Percentiles rank a stretch among this genome's conserved stretches.
These are phyloP conservation scores for Didymodactylos carnosus DNA, from an alignment of 2,888 invertebrate species.

Conservation along the genomic window DNA sequence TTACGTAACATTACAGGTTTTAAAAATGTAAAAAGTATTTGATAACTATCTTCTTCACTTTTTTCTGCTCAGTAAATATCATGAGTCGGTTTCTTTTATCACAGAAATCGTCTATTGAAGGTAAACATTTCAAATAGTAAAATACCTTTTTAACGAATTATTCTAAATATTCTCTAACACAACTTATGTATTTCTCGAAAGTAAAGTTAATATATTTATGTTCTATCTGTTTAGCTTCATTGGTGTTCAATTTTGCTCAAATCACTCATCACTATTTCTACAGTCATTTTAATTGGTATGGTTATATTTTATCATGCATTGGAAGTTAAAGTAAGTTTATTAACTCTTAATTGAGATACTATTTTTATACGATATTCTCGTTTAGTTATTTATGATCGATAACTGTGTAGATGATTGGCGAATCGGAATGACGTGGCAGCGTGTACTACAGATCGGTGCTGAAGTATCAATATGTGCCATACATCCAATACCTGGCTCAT, in stretches of 20 bases:
- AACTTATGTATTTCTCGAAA: too few relatives aligned
- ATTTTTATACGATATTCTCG: not conserved
- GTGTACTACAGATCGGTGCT: constrained; percentile 45
- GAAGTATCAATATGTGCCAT: constrained; percentile 65
- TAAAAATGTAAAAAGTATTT: too few relatives aligned
- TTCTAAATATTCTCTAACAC: too few relatives aligned
- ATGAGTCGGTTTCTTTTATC: too few relatives aligned
- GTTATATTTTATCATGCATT: constrained; percentile 98
- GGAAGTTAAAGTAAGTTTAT: constrained; percentile 76
- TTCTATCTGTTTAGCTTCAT: constrained; percentile 55
- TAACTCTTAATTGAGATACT: not conserved
- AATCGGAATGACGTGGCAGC: constrained; percentile 96
- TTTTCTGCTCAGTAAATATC: too few relatives aligned
- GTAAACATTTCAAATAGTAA: too few relatives aligned
- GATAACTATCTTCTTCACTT: too few relatives aligned
- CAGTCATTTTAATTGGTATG: constrained; percentile 93
- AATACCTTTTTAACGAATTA: too few relatives aligned
- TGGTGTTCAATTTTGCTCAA: constrained; percentile 92
- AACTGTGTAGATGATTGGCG: constrained; percentile 99
- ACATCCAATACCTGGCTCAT: constrained; percentile 90
- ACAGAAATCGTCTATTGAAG: too few relatives aligned
- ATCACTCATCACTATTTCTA: constrained; percentile 94
- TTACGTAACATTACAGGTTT: too few relatives aligned
- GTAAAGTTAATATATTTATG: not conserved
- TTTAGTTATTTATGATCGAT: constrained; percentile 96